Conservation (phyloP, 2,888 invertebrate genomes). For the Aphrophora alni region DNA sequence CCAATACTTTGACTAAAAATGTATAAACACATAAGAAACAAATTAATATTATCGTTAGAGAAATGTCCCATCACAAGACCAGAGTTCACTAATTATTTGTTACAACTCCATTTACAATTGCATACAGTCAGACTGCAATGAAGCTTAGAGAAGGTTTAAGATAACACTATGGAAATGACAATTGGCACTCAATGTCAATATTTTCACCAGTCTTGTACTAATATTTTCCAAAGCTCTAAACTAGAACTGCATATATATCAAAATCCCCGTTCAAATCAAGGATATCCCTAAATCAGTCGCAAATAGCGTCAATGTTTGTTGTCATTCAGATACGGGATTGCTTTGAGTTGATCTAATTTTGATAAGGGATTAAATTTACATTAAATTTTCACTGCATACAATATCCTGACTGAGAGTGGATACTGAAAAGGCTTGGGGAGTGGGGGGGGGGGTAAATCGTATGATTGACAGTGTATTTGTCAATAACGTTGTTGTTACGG, state of each 20-base stretch:
- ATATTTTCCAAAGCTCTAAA: not conserved
- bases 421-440: too few relatives aligned
- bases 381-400: slow-evolving; percentile 32
- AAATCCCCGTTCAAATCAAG: slow-evolving; percentile 6
- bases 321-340: not conserved
- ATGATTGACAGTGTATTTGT: slow-evolving; percentile 2
- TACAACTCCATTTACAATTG: too few relatives aligned
- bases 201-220: not conserved
- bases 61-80: too few relatives aligned
- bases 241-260: not conserved
- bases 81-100: too few relatives aligned
- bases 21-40: too few relatives aligned
- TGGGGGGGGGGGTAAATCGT: slow-evolving; percentile 8
- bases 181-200: not conserved
- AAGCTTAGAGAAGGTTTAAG: not conserved
- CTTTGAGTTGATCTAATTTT: slow-evolving; percentile 31
- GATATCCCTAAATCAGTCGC: not conserved
- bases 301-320: not conserved
- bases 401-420: slow-evolving; percentile 22
- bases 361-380: slow-evolving; percentile 41
- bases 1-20: too few relatives aligned
- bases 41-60: too few relatives aligned
- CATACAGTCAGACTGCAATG: too few relatives aligned
- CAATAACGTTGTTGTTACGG: not conserved
- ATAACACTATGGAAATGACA: not conserved